Base-by-base conservation (phyloP, 30 jellyfish, hydroid and myxozoan genomes). In the Catostylus mosaicus region DNA sequence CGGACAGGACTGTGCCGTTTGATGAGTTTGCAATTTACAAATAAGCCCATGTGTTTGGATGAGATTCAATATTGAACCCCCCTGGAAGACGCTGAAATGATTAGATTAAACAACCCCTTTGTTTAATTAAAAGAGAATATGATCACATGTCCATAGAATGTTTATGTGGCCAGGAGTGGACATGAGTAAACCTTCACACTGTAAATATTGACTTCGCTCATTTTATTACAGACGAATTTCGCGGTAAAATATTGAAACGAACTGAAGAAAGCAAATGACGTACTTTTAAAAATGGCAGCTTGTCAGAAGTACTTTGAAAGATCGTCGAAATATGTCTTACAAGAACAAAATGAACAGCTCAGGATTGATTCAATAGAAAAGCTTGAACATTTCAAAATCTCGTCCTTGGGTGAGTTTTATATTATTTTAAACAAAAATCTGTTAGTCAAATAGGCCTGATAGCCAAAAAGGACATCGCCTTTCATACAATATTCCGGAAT, bases 271-370 rank as follows among this genome's bases (percentile, higher is more conserved):
- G n/a, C n/a, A n/a, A 8, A 5, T 27, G 63, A 0, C 24, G 4
- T 50, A 6, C 5, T 18, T 16, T 16, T 1, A 36, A 2, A 35
- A 30, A 77, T 59, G 76, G 88, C 88, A 19, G 43, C 38, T 38
- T 57, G 43, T 40, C 36, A 77, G 16, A 77, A 61, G 22, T 77
- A 77, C 46, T 77, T 77, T 78, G 66, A 56, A 46, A 59, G 37
- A 6, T 77, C 88, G 12, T 77, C 88, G 43, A 77, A 59, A 27
- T 77, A 77, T 29, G 88, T 77, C 72, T 57, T 77, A 26, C 78
- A 57, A 4, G 88, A 77, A 30, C 88, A 77, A 33, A 23, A 48
- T 59, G 88, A 77, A 35, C 3, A 32, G 6, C 78, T 59, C 33
- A 72, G 76, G n/a, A 57, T 77, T 2, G 88, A 77, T 57, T 57